Evolutionary conservation across 1,140 invertebrate genomes (phyloP).

Genomic region (Leptinotarsa defecta): DNA sequence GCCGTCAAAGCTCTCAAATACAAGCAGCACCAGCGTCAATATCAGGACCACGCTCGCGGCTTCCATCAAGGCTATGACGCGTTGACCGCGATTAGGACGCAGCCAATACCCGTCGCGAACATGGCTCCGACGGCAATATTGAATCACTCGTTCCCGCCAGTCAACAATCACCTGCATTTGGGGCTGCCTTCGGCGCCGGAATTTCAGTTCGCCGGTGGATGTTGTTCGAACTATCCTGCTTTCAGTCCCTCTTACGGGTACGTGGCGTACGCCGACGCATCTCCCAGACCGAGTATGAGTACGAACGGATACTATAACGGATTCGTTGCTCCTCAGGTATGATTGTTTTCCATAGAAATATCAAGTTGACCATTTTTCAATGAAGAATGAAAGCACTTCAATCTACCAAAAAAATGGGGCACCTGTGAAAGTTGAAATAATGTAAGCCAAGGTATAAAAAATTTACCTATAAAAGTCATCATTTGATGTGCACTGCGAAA

Average conservation of each 20-base stretch:
- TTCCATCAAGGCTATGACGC: conserved; percentile 32
- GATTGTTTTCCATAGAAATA: too few relatives aligned
- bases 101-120: conserved; percentile 10
- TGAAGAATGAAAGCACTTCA: too few relatives aligned
- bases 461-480: too few relatives aligned
- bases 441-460: too few relatives aligned
- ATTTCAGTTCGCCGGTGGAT: conserved; percentile 38
- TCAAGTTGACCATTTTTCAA: too few relatives aligned
- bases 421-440: too few relatives aligned
- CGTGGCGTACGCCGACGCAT: conserved; percentile 49
- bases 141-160: conserved; percentile 44
- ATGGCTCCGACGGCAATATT: neutral
- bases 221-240: conserved; percentile 35
- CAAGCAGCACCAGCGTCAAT: conserved; percentile 56
- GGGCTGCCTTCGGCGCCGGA: conserved; percentile 25
- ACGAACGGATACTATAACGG: conserved; percentile 42
- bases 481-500: too few relatives aligned
- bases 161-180: conserved; percentile 31
- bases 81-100: neutral
- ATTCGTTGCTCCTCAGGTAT: neutral
- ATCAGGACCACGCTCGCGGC: conserved; percentile 43
- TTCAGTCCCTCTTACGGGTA: conserved; percentile 30
- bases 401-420: too few relatives aligned
- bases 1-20: conserved; percentile 60
- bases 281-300: conserved; percentile 26